A percentile compares a stretch with the other conserved stretches of the same genome.
These are phyloP conservation scores for Mystacides longicornis DNA, from an alignment of 2,888 invertebrate genomes.

Conservation along the genomic window DNA sequence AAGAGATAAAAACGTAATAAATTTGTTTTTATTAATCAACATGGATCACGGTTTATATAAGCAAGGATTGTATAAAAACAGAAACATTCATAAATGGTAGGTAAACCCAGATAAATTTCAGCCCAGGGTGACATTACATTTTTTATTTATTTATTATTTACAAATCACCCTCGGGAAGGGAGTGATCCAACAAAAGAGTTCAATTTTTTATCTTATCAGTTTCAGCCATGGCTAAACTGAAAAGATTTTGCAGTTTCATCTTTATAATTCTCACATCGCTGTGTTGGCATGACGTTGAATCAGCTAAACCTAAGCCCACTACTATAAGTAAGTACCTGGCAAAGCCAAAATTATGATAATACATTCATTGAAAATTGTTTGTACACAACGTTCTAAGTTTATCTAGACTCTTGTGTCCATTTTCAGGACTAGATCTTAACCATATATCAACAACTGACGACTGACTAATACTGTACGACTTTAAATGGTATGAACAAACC, in stretches of 20 bases:
- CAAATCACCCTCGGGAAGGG: too few relatives aligned
- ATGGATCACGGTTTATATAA: background rate
- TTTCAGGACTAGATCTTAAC: too few relatives aligned
- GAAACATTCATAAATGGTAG: background rate
- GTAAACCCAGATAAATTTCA: background rate
- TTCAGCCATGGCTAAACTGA: background rate
- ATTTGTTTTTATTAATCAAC: too few relatives aligned
- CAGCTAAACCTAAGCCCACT: background rate
- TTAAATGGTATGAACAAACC: too few relatives aligned
- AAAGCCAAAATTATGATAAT: background rate
- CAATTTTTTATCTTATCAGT: background rate
- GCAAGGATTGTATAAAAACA: background rate
- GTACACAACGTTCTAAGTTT: too few relatives aligned
- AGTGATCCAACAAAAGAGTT: too few relatives aligned
- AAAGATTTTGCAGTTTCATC: background rate
- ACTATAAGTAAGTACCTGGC: background rate
- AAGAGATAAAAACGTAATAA: too few relatives aligned
- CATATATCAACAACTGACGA: too few relatives aligned
- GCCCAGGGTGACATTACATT: background rate
- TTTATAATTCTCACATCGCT: background rate
- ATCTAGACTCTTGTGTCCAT: too few relatives aligned
- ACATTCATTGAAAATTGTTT: too few relatives aligned
- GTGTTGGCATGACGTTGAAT: background rate
- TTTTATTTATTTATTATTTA: background rate
- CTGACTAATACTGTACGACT: too few relatives aligned